Base-by-base conservation (phyloP, 2,113 vertebrate genomes). In the Ailurus styani region DNA sequence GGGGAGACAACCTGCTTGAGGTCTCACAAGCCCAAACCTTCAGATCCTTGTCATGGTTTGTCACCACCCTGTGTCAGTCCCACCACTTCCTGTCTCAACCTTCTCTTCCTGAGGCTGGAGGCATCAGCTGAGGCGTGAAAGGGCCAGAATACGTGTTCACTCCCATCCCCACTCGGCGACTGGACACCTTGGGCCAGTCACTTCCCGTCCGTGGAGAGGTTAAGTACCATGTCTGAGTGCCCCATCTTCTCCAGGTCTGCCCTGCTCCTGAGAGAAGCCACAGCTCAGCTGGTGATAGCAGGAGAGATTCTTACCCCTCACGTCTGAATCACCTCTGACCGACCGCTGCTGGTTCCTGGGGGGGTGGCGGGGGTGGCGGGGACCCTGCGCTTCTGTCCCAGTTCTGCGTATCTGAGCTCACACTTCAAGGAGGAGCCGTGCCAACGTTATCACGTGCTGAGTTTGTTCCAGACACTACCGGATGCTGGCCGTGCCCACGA, bases 121-220 rank as follows among this genome's bases (percentile, higher is more conserved):
- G 72, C 25, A 23, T 62, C 20, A n/a, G 20, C 47, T 40, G 64
- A 18, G 25, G 21, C 15, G 45, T 72, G 62, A 55, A 62, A 54
- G 54, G 34, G 17, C 31, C 42, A 34, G 86, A 64, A 29, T 31
- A 93, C 10, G 0, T 37, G 73, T 54, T 42, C n/a, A 9, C 55
- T 52, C 52, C 40, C 79, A 62, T 15, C 12, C 21, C 52, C 79
- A 37, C 18, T 62, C 17, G 29, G 6, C 3, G 82, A 4, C 54
- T 54, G 45, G 93, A 78, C 72, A 91, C 55, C 37, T 57, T 66
- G 68, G 79, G 37, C n/a, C 99, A 99, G 97, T 99, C 99, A 0
- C 98, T 99, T 9, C 99, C 99, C 0, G 98, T 99, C 45, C 99
- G 99, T 20, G 34, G 42, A 83, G 21, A 91, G 23, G 37, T 34